Percentiles rank a stretch among this genome's conserved stretches.
These are phyloP conservation scores for Zapornia atra DNA, from an alignment of 2,113 vertebrate species.

Conservation along the genomic window DNA sequence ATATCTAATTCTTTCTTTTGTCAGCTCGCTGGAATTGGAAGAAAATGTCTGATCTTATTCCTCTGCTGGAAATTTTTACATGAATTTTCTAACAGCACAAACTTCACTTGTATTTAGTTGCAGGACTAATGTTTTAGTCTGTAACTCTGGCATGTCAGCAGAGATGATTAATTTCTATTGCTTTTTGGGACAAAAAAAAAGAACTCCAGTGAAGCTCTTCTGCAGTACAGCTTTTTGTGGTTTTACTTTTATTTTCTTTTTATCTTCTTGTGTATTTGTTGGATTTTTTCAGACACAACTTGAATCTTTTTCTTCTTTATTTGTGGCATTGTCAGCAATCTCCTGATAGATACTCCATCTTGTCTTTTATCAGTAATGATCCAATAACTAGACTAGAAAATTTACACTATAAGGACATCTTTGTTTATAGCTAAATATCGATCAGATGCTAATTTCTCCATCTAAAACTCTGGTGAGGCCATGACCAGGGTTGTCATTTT, in stretches of 20 bases:
- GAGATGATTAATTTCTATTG: neutral
- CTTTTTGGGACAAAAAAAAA: neutral
- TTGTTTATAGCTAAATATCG: neutral
- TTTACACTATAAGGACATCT: neutral
- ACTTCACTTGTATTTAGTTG: slow-evolving; percentile 6
- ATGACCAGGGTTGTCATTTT: neutral
- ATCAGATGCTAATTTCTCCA: neutral
- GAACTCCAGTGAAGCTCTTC: neutral
- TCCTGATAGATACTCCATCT: neutral
- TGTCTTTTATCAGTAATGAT: neutral
- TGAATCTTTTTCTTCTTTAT: neutral
- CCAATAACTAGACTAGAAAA: neutral
- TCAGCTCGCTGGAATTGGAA: neutral
- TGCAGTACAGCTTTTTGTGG: neutral
- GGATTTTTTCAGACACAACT: neutral
- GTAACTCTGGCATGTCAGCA: neutral
- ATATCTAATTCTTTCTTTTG: slow-evolving; percentile 7
- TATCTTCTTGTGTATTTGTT: neutral
- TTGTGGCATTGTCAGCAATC: neutral
- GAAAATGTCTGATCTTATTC: slow-evolving; percentile 18
- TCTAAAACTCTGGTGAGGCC: neutral
- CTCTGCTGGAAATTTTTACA: neutral
- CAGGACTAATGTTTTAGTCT: neutral
- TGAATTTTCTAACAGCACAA: slow-evolving; percentile 4
- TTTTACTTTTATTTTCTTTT: neutral